A percentile compares a stretch with the other conserved stretches of the same genome.
Evolutionary conservation across 1,140 invertebrate genomes (phyloP).

Genomic region (Caenorhabditis inopinata): DNA sequence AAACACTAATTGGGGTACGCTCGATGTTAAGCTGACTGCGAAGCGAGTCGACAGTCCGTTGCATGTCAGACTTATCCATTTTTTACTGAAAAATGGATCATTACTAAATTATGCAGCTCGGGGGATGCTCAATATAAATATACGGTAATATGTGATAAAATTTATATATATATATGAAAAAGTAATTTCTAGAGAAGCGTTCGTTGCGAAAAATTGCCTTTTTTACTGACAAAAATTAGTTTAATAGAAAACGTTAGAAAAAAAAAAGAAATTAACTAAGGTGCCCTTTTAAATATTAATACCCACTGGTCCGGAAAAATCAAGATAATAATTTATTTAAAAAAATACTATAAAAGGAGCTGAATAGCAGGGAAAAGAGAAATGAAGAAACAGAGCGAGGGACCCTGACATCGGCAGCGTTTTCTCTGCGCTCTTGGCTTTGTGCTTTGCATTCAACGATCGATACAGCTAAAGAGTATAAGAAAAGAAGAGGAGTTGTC

Average conservation of each 20-base stretch:
- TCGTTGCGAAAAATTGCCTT: no score
- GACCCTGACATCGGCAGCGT: neutral
- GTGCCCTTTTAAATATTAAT: no score
- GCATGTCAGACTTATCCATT: conserved; percentile 65
- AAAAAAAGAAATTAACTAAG: no score
- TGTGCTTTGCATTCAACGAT: neutral
- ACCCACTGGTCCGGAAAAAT: no score
- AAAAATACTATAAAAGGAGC: neutral
- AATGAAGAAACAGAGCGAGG: neutral
- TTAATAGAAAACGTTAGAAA: no score
- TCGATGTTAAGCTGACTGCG: conserved; percentile 65
- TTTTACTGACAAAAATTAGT: no score
- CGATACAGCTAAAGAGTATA: neutral
- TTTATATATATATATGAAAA: no score
- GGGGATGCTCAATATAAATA: no score
- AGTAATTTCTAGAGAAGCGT: no score
- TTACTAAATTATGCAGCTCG: neutral
- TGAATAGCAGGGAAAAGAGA: neutral
- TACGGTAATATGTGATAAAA: no score
- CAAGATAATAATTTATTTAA: no score
- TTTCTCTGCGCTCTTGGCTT: neutral
- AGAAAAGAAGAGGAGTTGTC: neutral
- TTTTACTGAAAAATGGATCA: neutral
- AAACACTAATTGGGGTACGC: conserved; percentile 60
- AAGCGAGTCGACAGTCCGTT: conserved; percentile 59